Evolutionary conservation across 92 coral and sea anemone species (phyloP).

Genomic region (Blastomussa wellsi): DNA sequence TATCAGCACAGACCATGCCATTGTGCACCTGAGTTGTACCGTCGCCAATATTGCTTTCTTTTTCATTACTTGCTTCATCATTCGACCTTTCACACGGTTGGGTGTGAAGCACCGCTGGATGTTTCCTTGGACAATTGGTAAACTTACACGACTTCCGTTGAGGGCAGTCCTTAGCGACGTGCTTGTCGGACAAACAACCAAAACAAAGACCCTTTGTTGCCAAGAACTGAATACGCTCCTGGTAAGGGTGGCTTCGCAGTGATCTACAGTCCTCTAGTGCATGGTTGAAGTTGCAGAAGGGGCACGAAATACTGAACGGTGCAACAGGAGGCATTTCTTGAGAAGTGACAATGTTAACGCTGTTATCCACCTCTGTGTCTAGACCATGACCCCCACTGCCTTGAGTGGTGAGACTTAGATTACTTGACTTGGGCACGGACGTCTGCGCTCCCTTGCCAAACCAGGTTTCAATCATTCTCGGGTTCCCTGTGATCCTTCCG

Average conservation of each 20-base stretch:
- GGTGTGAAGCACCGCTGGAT: constrained; percentile 54
- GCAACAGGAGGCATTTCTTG: background rate
- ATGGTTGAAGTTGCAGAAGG: constrained; percentile 35
- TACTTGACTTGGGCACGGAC: background rate
- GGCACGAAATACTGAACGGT: constrained; percentile 8
- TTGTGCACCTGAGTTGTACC: background rate
- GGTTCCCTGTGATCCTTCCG: constrained; percentile 32
- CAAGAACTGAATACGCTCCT: constrained; percentile 40
- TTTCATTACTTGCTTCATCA: background rate
- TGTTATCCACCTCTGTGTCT: background rate
- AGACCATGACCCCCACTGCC: background rate
- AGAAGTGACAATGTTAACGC: background rate
- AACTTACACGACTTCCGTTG: constrained; percentile 28
- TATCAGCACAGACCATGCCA: background rate
- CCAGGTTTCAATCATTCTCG: background rate
- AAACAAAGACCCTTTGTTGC: constrained; percentile 41
- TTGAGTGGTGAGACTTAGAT: constrained; percentile 10
- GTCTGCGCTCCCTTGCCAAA: background rate
- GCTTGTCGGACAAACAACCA: constrained; percentile 45
- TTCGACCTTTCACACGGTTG: background rate
- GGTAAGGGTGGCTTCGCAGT: constrained; percentile 42
- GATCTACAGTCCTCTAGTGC: constrained; percentile 33
- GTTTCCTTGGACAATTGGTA: constrained; percentile 30
- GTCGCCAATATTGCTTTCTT: background rate
- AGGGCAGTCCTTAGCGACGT: constrained; percentile 39